Evolutionary conservation across 1,140 invertebrate species (phyloP).

Genomic region (Mamestra configurata): DNA sequence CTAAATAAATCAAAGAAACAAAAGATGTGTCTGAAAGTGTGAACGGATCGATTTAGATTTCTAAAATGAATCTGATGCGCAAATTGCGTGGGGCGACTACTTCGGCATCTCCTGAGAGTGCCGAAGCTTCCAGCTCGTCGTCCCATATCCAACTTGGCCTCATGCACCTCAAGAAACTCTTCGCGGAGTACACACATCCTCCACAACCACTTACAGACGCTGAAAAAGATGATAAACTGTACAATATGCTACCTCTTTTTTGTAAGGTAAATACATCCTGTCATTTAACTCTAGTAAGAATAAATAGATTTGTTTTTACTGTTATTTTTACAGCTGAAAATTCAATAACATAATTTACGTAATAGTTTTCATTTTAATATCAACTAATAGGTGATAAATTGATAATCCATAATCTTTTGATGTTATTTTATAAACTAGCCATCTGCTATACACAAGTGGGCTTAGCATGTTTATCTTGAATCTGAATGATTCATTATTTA

Average conservation of each 20-base stretch:
- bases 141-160: constrained; percentile 96
- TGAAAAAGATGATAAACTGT: constrained; percentile 97
- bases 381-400: background rate
- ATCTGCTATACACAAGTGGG: background rate
- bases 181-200: constrained; percentile 97
- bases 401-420: too few relatives aligned
- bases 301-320: background rate
- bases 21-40: constrained; percentile 41
- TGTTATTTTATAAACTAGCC: background rate
- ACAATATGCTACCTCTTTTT: constrained; percentile 99
- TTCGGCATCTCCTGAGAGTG: constrained; percentile 76
- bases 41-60: background rate
- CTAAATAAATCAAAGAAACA: background rate
- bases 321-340: background rate
- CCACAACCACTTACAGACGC: constrained; percentile 93
- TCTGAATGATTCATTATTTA: background rate
- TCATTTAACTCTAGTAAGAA: constrained; percentile 2
- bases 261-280: constrained; percentile 93
- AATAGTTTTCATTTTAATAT: background rate
- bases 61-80: constrained; percentile 94
- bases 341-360: background rate
- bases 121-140: constrained; percentile 88
- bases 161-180: constrained; percentile 98
- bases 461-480: background rate
- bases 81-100: constrained; percentile 92